Evolutionary conservation across 2,888 invertebrate genomes (phyloP).

Genomic region (Drosophila leonis): DNA sequence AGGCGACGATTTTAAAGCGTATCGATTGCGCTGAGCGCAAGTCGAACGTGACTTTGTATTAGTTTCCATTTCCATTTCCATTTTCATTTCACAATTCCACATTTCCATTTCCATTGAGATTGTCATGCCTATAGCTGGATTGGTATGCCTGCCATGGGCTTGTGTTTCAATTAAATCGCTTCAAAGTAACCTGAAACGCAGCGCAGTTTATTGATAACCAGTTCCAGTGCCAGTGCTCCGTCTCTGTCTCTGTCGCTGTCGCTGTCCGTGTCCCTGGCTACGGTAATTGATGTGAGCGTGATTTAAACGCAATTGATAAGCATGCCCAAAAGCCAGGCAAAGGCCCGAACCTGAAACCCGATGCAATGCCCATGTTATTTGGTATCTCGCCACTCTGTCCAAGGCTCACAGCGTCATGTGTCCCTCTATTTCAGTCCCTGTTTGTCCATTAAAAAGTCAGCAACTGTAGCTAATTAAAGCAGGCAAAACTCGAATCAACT

Average conservation of each 20-base stretch:
- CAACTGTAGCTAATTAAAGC: slow-evolving; percentile 77
- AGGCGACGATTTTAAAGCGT: slow-evolving; percentile 15
- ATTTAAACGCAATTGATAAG: slow-evolving; percentile 76
- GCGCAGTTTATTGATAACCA: slow-evolving; percentile 64
- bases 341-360: slow-evolving; percentile 31
- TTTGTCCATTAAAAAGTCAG: slow-evolving; percentile 78
- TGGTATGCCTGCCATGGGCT: slow-evolving; percentile 32
- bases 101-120: slow-evolving; percentile 53
- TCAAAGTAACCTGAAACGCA: slow-evolving; percentile 70
- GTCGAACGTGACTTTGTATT: slow-evolving; percentile 48
- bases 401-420: slow-evolving; percentile 10
- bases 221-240: not conserved
- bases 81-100: slow-evolving; percentile 26
- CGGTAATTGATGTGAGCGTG: slow-evolving; percentile 72
- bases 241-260: slow-evolving; percentile 16
- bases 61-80: slow-evolving; percentile 52
- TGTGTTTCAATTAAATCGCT: slow-evolving; percentile 75
- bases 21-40: slow-evolving; percentile 35
- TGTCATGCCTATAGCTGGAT: slow-evolving; percentile 21
- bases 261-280: slow-evolving; percentile 9
- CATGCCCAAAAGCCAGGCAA: slow-evolving; percentile 21
- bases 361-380: slow-evolving; percentile 23
- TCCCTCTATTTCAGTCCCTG: slow-evolving; percentile 38
- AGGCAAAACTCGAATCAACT: slow-evolving; percentile 76
- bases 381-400: slow-evolving; percentile 7